phyloP scores from a whole-genome alignment of 2,888 invertebrate genomes.

The Eustalomyia histrio region DNA sequence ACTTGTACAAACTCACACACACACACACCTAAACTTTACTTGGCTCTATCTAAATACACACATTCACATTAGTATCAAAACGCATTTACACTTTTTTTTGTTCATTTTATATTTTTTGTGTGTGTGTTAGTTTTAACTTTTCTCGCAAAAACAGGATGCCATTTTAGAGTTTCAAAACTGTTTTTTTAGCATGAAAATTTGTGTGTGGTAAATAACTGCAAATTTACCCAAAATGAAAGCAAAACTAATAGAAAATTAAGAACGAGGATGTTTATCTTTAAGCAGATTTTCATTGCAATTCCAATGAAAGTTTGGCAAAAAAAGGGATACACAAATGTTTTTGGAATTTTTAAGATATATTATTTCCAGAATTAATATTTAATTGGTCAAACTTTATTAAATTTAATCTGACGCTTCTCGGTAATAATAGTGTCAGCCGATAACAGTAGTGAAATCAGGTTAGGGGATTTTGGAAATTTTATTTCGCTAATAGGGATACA shows the following conservation, averaged over 20 bases:
- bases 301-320: neutral
- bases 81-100: neutral
- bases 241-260: neutral
- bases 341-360: too few relatives aligned
- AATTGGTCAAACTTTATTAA: too few relatives aligned
- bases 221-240: neutral
- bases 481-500: too few relatives aligned
- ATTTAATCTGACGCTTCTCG: too few relatives aligned
- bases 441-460: too few relatives aligned
- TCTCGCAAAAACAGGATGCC: neutral
- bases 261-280: constrained; percentile 1
- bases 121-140: neutral
- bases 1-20: constrained; percentile 1
- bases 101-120: neutral
- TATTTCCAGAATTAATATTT: too few relatives aligned
- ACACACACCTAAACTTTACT: neutral
- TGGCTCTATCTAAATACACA: neutral
- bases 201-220: constrained; percentile 4
- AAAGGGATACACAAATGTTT: too few relatives aligned
- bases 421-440: too few relatives aligned
- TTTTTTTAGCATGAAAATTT: neutral
- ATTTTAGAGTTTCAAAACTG: constrained; percentile 5
- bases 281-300: neutral
- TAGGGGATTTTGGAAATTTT: too few relatives aligned
- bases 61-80: constrained; percentile 20